Evolutionary conservation across 2,113 vertebrate species (phyloP), one percentile per base, ranked within the genome.

Genomic region (Tylochromis polylepis): DNA sequence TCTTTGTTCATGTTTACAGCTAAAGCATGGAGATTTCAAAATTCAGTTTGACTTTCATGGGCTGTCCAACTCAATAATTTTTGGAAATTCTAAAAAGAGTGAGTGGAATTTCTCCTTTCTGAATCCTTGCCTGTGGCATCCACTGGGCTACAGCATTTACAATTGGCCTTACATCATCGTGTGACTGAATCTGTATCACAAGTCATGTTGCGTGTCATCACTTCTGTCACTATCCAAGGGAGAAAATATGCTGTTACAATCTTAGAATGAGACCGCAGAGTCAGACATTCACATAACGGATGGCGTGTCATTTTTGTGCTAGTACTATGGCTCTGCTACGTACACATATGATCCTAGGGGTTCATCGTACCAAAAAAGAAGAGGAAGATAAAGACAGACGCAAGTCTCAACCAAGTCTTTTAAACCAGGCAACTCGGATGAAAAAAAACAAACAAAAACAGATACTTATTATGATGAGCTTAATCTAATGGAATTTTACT

Each of bases 61-160:
- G 57, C 84, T 79, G 78, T 85, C 85, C 78, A 80, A 90, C 65
- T 87, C 82, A 59, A 84, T 90, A 88, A 87, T 80, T 88, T 90
- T 85, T 82, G 83, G 65, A 81, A 86, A 81, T 83, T 78, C 43
- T 46, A 78, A 90, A 90, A 67, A 82, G 82, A 85, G 82, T 83
- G 87, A 84, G 87, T 85, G 91, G 92, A 91, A 55, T 88, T 89
- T 91, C 91, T 89, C 84, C 88, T 92, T 72, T 80, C 88, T 67
- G 90, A 93, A 93, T 88, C 82, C 90, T 91, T 92, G 92, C 91
- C 89, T 83, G 29, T 67, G 85, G 89, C 87, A n/a, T 62, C 57
- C 55, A 27, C 79, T 65, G 78, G 65, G 85, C 81, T 86, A 77
- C 81, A 36, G 84, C 57, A 62, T 85, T 85, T 59, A 72, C 84